Evolutionary conservation across 2,797 vertebrate species (phyloP), one percentile per base, ranked within the genome.

Genomic region (Zonotrichia albicollis): DNA sequence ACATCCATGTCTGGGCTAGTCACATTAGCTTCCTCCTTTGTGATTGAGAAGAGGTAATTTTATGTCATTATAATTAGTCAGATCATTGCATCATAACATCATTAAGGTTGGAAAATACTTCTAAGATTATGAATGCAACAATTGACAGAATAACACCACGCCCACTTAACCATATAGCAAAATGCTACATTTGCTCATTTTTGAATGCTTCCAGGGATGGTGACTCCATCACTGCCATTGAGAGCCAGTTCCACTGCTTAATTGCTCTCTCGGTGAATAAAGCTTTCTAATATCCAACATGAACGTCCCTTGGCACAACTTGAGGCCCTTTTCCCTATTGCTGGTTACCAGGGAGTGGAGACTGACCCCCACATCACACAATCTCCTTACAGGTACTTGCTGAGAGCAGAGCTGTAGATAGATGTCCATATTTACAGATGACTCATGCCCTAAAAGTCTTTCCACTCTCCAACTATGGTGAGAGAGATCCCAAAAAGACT

Each of bases 41-140:
- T 67, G 29, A 62, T 19, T 88, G 42, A 66, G 20, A 46, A 3
- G 3, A 57, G 11, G 50, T 30, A 10, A 46, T 50, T 62, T 65
- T 75, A 34, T 32, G 23, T 21, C 25, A 66, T 20, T 29, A 27
- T 60, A 45, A 67, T 58, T 48, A 67, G 19, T 83, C 27, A 66
- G 34, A 46, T 32, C 30, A 54, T 53, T 51, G 5, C 11, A 43
- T 48, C 0, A 0, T 6, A 48, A 11, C 10, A 57, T 51, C 19
- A 48, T 42, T 29, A 54, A 25, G 14, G 9, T 2, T 73, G 27
- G 30, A 67, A 84, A 78, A 48, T 48, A 36, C 6, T 42, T 42
- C 16, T 27, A 32, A 54, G 27, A 25, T 61, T 13, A 18, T 18
- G 13, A 54, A 21, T 25, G 23, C 16, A 60, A 17, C 25, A 25